phyloP scores from a whole-genome alignment of 1,140 invertebrate genomes.

The Sarcophaga peregrina region DNA sequence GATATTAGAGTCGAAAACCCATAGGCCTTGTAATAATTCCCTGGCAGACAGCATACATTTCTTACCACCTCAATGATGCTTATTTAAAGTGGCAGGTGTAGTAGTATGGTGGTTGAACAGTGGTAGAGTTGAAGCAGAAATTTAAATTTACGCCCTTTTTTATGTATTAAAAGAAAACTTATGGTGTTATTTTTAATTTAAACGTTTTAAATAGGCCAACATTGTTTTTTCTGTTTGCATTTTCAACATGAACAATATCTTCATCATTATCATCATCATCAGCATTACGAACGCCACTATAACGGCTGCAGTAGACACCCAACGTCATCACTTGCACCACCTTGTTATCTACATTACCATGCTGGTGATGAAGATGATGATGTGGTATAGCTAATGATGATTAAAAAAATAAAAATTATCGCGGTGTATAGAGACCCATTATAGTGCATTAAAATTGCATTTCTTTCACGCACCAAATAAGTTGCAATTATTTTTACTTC shows the following conservation, averaged over 20 bases:
- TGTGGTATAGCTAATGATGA: neutral
- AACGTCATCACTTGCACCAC: too few species aligned
- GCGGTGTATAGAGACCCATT: slow-evolving; percentile 13
- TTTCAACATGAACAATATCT: neutral
- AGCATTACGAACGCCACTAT: neutral
- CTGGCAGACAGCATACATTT: too few species aligned
- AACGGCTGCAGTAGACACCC: too few species aligned
- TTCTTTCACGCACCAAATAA: slow-evolving; percentile 26
- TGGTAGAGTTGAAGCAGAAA: neutral
- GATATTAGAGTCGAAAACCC: neutral
- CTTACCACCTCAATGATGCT: too few species aligned
- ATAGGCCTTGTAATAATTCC: neutral
- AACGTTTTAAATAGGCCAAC: slow-evolving; percentile 10
- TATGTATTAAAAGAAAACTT: neutral
- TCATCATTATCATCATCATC: neutral
- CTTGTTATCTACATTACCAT: too few species aligned
- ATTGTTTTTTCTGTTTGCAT: neutral
- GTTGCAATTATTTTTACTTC: slow-evolving; percentile 22
- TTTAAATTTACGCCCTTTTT: neutral
- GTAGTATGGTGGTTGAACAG: too few species aligned
- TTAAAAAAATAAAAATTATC: neutral
- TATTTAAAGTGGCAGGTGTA: too few species aligned
- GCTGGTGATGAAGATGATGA: neutral
- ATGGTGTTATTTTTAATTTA: slow-evolving; percentile 16
- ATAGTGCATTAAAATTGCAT: slow-evolving; percentile 19